Conservation (phyloP, 1,140 invertebrate genomes). For the Eriosoma lanigerum region DNA sequence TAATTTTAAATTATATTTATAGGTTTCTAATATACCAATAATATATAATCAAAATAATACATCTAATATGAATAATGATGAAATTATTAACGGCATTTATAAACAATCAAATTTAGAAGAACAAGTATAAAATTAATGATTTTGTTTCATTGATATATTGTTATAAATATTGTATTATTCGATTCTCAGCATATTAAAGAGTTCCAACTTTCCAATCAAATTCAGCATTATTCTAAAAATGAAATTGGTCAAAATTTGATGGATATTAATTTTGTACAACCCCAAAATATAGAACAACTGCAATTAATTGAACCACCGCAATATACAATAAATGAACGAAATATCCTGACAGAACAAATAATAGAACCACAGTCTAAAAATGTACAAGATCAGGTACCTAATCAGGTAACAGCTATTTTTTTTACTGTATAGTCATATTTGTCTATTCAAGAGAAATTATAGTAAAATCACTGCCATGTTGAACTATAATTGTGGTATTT, state of each 20-base stretch:
- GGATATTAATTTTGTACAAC: not conserved
- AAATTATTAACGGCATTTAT: not conserved
- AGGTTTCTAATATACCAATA: not conserved
- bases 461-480: too few species aligned
- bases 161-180: not conserved
- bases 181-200: not conserved
- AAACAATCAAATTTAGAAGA: not conserved
- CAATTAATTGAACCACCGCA: not conserved
- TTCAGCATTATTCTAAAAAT: not conserved
- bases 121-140: not conserved
- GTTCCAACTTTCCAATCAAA: not conserved
- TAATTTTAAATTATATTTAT: not conserved
- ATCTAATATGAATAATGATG: not conserved
- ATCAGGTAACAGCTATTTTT: too few species aligned
- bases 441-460: too few species aligned
- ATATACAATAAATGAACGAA: not conserved
- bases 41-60: not conserved
- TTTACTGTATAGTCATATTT: too few species aligned
- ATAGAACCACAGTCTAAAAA: not conserved
- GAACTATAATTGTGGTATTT: too few species aligned
- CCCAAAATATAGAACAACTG: not conserved
- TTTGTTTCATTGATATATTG: not conserved
- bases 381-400: not conserved
- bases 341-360: not conserved
- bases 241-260: not conserved